A percentile compares a stretch with the other conserved stretches of the same genome.
These are phyloP conservation scores for Drosophila navojoa DNA, from an alignment of 1,140 invertebrate species.

Conservation along the genomic window DNA sequence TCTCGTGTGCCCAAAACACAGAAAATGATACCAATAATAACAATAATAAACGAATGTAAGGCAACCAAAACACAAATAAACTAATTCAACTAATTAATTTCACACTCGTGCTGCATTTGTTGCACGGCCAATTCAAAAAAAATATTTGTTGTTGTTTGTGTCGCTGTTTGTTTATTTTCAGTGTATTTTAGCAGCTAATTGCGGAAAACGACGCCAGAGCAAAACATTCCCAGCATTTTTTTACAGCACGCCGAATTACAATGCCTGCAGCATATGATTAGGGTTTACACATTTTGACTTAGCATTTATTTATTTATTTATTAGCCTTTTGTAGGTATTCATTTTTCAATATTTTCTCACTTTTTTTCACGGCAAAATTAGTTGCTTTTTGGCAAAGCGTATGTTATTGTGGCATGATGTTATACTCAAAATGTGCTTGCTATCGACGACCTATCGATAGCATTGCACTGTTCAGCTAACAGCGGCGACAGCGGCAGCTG, in stretches of 20 bases:
- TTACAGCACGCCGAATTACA: neutral
- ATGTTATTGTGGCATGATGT: slow-evolving; percentile 34
- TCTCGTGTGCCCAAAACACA: neutral
- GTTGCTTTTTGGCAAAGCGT: slow-evolving; percentile 31
- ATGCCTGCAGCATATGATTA: slow-evolving; percentile 11
- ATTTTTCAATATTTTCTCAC: slow-evolving; percentile 40
- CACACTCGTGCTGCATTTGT: neutral
- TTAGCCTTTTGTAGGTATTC: slow-evolving; percentile 44
- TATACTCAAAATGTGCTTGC: slow-evolving; percentile 32
- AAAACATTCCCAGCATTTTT: slow-evolving; percentile 8
- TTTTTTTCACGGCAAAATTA: slow-evolving; percentile 50
- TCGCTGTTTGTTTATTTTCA: slow-evolving; percentile 43
- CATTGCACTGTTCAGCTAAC: neutral
- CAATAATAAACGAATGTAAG: neutral
- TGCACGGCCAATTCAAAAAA: slow-evolving; percentile 3
- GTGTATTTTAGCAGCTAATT: slow-evolving; percentile 35
- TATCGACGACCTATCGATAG: slow-evolving; percentile 24
- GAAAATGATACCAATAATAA: neutral
- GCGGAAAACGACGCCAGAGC: slow-evolving; percentile 13
- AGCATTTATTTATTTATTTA: slow-evolving; percentile 37
- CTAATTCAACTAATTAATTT: neutral
- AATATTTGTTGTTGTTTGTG: slow-evolving; percentile 19
- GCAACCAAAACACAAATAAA: neutral
- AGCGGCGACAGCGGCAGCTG: neutral
- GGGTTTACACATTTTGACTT: slow-evolving; percentile 11